Evolutionary conservation across 2,888 invertebrate species (phyloP).

Genomic region (Hermaeophaga mercurialis): DNA sequence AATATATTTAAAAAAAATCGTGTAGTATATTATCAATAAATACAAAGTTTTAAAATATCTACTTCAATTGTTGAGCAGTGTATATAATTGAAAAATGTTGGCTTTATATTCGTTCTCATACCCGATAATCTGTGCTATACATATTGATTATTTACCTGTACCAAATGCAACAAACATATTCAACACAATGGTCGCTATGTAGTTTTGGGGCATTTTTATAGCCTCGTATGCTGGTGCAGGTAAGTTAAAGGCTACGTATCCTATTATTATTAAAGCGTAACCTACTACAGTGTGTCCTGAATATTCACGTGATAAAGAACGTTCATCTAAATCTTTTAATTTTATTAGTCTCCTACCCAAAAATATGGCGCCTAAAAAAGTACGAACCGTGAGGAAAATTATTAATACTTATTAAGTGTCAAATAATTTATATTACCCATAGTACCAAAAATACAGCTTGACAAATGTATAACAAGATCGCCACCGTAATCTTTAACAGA

Average conservation of each 20-base stretch:
- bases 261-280: slow-evolving; percentile 51
- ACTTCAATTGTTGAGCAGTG: too few species aligned
- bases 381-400: too few species aligned
- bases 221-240: slow-evolving; percentile 34
- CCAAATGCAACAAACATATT: slow-evolving; percentile 39
- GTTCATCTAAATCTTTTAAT: slow-evolving; percentile 50
- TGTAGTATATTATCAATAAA: too few species aligned
- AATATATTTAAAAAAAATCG: too few species aligned
- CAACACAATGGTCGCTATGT: slow-evolving; percentile 30
- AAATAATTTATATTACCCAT: slow-evolving; percentile 34
- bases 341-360: slow-evolving; percentile 52
- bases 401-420: background rate
- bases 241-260: slow-evolving; percentile 43
- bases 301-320: slow-evolving; percentile 49
- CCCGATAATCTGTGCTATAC: too few species aligned
- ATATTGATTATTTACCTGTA: slow-evolving; percentile 23
- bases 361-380: slow-evolving; percentile 43
- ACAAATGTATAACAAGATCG: slow-evolving; percentile 48
- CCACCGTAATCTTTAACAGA: slow-evolving; percentile 50
- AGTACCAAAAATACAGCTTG: slow-evolving; percentile 48
- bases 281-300: slow-evolving; percentile 49
- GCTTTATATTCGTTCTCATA: too few species aligned
- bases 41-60: too few species aligned
- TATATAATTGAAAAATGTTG: too few species aligned
- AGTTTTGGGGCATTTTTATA: slow-evolving; percentile 17